Percentiles rank a stretch among this genome's conserved stretches.
These are phyloP conservation scores for Drosophila nigromelanica DNA, from an alignment of 1,140 invertebrate genomes.

Conservation along the genomic window DNA sequence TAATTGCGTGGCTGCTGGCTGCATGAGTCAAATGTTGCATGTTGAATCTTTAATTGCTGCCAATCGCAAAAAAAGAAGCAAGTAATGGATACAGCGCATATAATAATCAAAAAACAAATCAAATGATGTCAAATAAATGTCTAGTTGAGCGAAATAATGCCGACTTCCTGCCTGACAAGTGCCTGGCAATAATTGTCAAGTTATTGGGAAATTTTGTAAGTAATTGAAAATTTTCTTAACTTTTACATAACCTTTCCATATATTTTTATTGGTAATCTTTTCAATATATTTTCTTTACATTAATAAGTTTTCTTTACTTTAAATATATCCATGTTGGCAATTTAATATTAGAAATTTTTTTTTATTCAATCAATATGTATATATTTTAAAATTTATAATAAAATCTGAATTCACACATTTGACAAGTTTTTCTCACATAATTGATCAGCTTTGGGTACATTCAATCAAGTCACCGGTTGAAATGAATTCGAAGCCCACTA, in stretches of 20 bases:
- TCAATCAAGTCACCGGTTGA: background rate
- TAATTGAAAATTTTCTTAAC: too few species aligned
- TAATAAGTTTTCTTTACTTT: too few species aligned
- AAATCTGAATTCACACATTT: background rate
- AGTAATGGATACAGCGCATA: background rate
- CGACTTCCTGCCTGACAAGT: background rate
- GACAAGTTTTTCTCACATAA: conserved; percentile 11
- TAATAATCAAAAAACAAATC: conserved; percentile 10
- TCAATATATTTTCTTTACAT: too few species aligned
- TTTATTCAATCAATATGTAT: too few species aligned
- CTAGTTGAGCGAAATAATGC: background rate
- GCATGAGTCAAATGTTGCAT: conserved; percentile 43
- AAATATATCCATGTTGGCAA: too few species aligned
- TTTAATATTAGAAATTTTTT: too few species aligned
- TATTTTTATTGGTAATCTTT: too few species aligned
- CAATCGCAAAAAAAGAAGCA: conserved; percentile 12
- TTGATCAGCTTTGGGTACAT: background rate
- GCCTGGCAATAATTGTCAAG: background rate
- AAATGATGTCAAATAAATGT: conserved; percentile 18
- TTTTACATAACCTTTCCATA: too few species aligned
- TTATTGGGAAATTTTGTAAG: too few species aligned
- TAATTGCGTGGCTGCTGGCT: conserved; percentile 35
- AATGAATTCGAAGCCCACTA: conserved; percentile 3
- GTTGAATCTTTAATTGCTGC: conserved; percentile 22
- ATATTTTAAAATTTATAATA: too few species aligned